These are phyloP conservation scores for Ephydatia muelleri DNA, from an alignment of 37 sponge, comb jelly and placozoan species.

Conservation along the genomic window DNA sequence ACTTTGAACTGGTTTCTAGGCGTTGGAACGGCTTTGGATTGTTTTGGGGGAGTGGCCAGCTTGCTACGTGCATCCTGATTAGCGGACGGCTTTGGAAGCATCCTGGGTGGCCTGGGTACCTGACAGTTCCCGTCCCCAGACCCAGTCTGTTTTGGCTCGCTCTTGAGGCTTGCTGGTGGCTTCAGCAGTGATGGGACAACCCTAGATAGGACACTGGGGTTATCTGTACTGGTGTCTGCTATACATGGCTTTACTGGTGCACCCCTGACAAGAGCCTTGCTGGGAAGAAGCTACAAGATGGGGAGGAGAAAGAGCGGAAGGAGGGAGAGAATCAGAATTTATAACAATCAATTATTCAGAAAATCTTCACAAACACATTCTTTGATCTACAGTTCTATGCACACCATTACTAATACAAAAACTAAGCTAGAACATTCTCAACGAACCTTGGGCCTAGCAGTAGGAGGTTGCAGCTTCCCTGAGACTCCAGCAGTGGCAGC, in stretches of 20 bases:
- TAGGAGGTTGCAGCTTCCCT: background rate
- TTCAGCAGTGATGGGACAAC: background rate
- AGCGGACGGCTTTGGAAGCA: background rate
- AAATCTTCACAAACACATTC: too few species aligned
- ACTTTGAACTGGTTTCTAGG: background rate
- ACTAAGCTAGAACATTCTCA: background rate
- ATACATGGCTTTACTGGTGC: background rate
- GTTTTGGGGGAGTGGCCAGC: background rate
- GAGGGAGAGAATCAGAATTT: background rate
- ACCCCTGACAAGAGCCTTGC: background rate
- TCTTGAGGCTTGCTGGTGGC: background rate
- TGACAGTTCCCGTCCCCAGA: background rate
- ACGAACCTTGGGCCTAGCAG: background rate
- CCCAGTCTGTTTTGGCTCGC: background rate
- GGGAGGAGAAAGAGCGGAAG: background rate
- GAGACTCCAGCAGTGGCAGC: background rate
- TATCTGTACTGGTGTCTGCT: background rate
- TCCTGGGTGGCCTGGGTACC: background rate
- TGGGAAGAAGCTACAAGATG: background rate
- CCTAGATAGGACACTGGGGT: background rate
- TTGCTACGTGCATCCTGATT: background rate
- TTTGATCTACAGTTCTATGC: too few species aligned
- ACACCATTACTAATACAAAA: too few species aligned
- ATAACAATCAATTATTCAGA: background rate
- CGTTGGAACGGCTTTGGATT: background rate